These are phyloP conservation scores for Melipona quadrifasciata DNA, from an alignment of 1,140 invertebrate genomes.

Conservation along the genomic window DNA sequence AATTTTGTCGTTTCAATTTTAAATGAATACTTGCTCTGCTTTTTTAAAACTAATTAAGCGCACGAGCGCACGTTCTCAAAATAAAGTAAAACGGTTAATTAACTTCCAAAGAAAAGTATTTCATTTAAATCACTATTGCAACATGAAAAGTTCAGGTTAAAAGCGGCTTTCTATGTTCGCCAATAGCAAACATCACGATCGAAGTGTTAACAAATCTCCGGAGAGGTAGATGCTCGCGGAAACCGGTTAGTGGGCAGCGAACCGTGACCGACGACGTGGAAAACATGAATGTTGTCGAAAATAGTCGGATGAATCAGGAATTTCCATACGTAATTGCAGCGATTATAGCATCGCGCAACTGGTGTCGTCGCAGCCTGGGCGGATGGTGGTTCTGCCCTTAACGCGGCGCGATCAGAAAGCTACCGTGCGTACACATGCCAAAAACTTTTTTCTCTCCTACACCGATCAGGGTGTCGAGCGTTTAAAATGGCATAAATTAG, in stretches of 20 bases:
- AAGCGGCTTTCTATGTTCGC: too few relatives aligned
- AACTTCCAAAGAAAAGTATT: not conserved
- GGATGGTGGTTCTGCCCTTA: slow-evolving; percentile 49
- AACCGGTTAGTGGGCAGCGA: slow-evolving; percentile 6
- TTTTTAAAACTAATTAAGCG: too few relatives aligned
- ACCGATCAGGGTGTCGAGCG: slow-evolving; percentile 72
- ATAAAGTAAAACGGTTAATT: not conserved
- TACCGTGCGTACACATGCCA: slow-evolving; percentile 23
- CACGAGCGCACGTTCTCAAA: too few relatives aligned
- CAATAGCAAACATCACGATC: too few relatives aligned
- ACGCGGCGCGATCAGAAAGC: not conserved
- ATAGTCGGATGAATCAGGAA: slow-evolving; percentile 78
- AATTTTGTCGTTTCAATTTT: too few relatives aligned
- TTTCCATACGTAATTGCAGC: slow-evolving; percentile 80
- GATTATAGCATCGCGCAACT: slow-evolving; percentile 77
- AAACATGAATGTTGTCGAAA: slow-evolving; percentile 60
- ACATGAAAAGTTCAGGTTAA: not conserved
- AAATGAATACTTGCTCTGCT: too few relatives aligned
- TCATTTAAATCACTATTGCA: not conserved
- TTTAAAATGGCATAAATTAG: slow-evolving; percentile 77
- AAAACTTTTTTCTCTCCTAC: slow-evolving; percentile 17
- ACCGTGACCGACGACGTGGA: slow-evolving; percentile 55
- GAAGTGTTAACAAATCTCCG: not conserved
- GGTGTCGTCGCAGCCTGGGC: slow-evolving; percentile 63
- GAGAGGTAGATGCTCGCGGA: not conserved